phyloP scores from a whole-genome alignment of 2,797 vertebrate genomes.

The Pampus argenteus region DNA sequence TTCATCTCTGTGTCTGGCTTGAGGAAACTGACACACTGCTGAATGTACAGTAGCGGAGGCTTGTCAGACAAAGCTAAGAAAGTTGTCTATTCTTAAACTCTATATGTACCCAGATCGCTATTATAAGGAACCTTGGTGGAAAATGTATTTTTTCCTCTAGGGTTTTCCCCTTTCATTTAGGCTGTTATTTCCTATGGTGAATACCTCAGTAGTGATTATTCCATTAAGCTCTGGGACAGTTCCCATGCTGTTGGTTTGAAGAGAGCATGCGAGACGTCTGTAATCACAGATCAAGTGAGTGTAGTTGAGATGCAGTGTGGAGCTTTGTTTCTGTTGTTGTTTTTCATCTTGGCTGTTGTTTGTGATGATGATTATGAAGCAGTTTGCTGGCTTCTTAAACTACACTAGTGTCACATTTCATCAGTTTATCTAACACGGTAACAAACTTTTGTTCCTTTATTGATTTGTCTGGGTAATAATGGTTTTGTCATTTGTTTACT shows the following conservation, averaged over 20 bases:
- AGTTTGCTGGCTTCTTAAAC: not conserved
- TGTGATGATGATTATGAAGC: slow-evolving; percentile 16
- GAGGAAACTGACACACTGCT: slow-evolving; percentile 23
- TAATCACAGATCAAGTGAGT: slow-evolving; percentile 56
- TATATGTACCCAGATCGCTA: slow-evolving; percentile 45
- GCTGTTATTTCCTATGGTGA: slow-evolving; percentile 66
- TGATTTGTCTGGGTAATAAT: slow-evolving; percentile 12
- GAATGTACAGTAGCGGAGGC: slow-evolving; percentile 8
- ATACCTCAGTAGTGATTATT: slow-evolving; percentile 71
- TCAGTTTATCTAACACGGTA: slow-evolving; percentile 22
- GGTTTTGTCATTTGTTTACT: not conserved
- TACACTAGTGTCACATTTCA: not conserved
- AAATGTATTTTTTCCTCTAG: slow-evolving; percentile 54
- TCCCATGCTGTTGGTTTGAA: slow-evolving; percentile 58
- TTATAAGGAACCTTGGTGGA: slow-evolving; percentile 47
- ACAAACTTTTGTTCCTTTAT: not conserved
- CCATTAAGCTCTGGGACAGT: slow-evolving; percentile 67
- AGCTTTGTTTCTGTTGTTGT: slow-evolving; percentile 32
- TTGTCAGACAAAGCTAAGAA: slow-evolving; percentile 25
- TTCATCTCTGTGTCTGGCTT: slow-evolving; percentile 16
- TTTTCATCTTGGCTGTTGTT: slow-evolving; percentile 16
- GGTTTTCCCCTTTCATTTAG: slow-evolving; percentile 71
- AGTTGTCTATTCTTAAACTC: slow-evolving; percentile 52
- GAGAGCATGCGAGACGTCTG: slow-evolving; percentile 56
- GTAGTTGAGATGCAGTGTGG: slow-evolving; percentile 28